Evolutionary conservation across 2,797 vertebrate species (phyloP).

Genomic region (Uromys caudimaculatus): DNA sequence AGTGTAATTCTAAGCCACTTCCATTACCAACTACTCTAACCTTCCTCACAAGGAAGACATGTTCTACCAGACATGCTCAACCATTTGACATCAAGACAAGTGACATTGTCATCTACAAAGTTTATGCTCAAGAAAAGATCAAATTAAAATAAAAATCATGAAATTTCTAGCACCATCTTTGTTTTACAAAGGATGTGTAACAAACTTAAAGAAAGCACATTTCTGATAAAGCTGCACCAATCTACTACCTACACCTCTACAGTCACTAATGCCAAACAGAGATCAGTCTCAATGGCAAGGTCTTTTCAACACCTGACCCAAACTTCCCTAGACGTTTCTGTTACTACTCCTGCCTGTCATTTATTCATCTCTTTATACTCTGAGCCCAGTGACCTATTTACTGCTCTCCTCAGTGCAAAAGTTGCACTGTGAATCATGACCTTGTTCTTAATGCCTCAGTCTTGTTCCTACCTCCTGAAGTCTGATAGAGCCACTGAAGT

Average conservation of each 20-base stretch:
- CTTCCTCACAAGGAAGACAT: slow-evolving; percentile 41
- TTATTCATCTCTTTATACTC: neutral
- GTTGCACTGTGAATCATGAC: neutral
- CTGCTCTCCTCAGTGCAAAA: slow-evolving; percentile 8
- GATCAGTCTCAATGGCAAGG: neutral
- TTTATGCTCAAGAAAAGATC: neutral
- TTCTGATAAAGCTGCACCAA: slow-evolving; percentile 35
- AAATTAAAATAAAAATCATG: neutral
- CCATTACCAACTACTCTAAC: slow-evolving; percentile 3
- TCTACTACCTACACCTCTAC: neutral
- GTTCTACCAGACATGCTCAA: neutral
- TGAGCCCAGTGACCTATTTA: neutral
- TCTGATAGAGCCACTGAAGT: neutral
- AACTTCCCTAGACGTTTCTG: slow-evolving; percentile 26
- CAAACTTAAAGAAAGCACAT: slow-evolving; percentile 9
- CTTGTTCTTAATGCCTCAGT: neutral
- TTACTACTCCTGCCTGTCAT: neutral
- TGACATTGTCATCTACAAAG: neutral
- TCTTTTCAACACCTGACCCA: neutral
- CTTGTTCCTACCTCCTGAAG: neutral
- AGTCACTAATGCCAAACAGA: slow-evolving; percentile 21
- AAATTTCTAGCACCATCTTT: slow-evolving; percentile 15
- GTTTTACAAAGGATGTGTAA: slow-evolving; percentile 26
- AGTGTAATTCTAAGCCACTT: slow-evolving; percentile 30
- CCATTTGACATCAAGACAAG: neutral